Base-by-base conservation (phyloP, 1,140 invertebrate species). In the Aphaenogaster ashmeadi region DNA sequence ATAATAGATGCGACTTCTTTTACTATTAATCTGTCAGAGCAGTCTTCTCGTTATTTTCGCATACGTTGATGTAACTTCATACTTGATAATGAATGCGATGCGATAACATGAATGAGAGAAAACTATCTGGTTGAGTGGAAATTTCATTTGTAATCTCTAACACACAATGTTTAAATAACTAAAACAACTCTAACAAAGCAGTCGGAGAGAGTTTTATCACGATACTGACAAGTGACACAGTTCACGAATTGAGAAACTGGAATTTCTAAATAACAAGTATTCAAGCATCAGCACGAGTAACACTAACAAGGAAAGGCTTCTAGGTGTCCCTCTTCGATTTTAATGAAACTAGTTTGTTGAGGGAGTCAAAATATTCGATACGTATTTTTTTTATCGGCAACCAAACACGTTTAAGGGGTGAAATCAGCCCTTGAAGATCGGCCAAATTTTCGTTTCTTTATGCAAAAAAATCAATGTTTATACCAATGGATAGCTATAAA, bases 131-230 rank as follows among this genome's bases (percentile, higher is more conserved):
- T 58, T 58, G 36, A 15, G 15, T 64, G 21, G 36, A 77, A 75
- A 58, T 77, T 41, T 77, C n/a, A 77, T 77, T 77, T 62, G 38
- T 60, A 77, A 60, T 38, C 54, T 77, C 21, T 44, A 60, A 62
- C 54, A 18, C 7, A 72, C 50, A 33, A 66, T 4, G 74, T 21
- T 77, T 44, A 77, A 77, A 41, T 60, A 60, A 77, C 54, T 58
- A 15, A 77, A 62, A 38, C 54, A 56, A 58, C 52, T 58, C 52
- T 58, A 56, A 77, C 50, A 62, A 77, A 77, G 54, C 52, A 44
- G 33, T 77, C 54, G 21, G 21, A 77, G 21, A 6, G 7, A 77
- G 54, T 77, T 60, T 77, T 60, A 77, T 60, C 54, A 44, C 52
- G 38, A 77, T 44, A 44, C 38, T 27, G n/a, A 62, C 54, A 60